Evolutionary conservation across 2,888 invertebrate species (phyloP), one percentile per base, ranked within the genome.

Genomic region (Acleris cristana): DNA sequence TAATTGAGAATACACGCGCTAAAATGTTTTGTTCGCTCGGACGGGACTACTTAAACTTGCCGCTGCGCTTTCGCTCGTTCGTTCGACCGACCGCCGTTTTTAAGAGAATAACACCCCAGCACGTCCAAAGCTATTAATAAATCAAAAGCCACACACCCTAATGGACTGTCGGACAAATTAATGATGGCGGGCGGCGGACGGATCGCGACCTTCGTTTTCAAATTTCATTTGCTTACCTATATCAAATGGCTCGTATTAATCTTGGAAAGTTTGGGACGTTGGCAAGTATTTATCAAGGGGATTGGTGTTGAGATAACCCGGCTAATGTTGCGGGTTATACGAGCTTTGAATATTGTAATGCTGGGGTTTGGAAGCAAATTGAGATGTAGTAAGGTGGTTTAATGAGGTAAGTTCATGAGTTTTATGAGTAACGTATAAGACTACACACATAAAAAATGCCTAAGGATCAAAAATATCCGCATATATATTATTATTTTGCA

Each of bases 221-320:
- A 65, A 65, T 60, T 65, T 55, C 49, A 60, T 65, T 65, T 59
- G 59, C 59, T 54, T 65, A 60, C 65, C 60, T 60, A 60, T 26
- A 65, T 65, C 54, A 49, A 65, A 53, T 65, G 40, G 34, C n/a
- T 18, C 54, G 62, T 55, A 62, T 63, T 56, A 63, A 55, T 58
- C 58, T 58, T 58, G 12, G 40, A 16, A 21, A 26, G 58, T 45
- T 58, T 18, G 48, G 58, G 58, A 58, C 12, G 58, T 48, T 58
- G n/a, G 23, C 45, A 26, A 58, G 58, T 26, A 48, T 58, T 45
- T 48, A 23, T 18, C 58, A 26, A 44, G 58, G 44, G 58, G 58
- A 58, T 48, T 53, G 54, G 54, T 58, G 44, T 44, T n/a, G 58
- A 45, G 45, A 48, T 57, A 45, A 8, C 23, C 16, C 23, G 45